Percentiles rank a stretch among this genome's conserved stretches.
These are phyloP conservation scores for Falco novaeseelandiae DNA, from an alignment of 2,797 vertebrate species.

Conservation along the genomic window DNA sequence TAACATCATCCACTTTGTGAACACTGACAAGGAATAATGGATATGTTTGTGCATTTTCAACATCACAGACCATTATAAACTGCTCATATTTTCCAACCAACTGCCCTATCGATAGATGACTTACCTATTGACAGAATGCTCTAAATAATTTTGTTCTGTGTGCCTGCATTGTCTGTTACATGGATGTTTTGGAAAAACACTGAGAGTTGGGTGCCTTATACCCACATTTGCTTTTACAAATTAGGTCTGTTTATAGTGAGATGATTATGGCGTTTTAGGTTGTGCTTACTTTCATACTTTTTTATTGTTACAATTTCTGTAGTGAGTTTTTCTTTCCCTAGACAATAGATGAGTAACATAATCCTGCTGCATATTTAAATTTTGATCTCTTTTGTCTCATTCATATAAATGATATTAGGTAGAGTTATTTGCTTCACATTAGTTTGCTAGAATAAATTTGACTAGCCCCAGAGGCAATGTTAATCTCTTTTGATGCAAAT, in stretches of 20 bases:
- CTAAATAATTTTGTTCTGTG: background rate
- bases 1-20: background rate
- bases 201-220: background rate
- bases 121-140: background rate
- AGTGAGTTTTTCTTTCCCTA: background rate
- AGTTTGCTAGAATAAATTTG: conserved; percentile 4
- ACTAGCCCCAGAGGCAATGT: background rate
- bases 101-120: background rate
- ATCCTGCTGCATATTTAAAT: conserved; percentile 2
- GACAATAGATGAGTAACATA: background rate
- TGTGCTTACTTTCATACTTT: background rate
- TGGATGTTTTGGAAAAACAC: background rate
- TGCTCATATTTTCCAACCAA: background rate
- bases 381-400: conserved; percentile 1
- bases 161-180: background rate
- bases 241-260: background rate
- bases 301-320: background rate
- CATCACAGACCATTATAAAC: background rate
- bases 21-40: background rate
- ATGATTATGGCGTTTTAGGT: background rate
- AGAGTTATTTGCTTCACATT: conserved; percentile 1
- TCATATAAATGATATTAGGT: background rate
- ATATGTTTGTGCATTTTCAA: background rate
- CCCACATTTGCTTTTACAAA: background rate
- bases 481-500: conserved; percentile 15